phyloP scores from a whole-genome alignment of 1,140 invertebrate species.

The Vanessa atalanta region DNA sequence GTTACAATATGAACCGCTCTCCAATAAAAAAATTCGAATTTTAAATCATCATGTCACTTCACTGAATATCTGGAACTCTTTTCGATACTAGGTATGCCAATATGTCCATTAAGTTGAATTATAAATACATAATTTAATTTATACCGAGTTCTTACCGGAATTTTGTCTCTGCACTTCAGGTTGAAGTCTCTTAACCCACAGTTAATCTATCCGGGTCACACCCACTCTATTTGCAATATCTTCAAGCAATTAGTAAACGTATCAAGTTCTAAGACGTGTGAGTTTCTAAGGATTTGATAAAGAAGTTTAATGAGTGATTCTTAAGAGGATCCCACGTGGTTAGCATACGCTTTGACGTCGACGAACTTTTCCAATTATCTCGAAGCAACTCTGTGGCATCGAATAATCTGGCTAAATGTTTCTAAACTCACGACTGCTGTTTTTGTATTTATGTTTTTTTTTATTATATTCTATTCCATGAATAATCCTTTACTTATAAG shows the following conservation, averaged over 20 bases:
- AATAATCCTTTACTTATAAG: too few species aligned
- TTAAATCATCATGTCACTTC: too few species aligned
- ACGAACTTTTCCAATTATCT: slow-evolving; percentile 5
- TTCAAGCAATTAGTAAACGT: background rate
- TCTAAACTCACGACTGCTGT: background rate
- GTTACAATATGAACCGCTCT: too few species aligned
- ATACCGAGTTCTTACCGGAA: too few species aligned
- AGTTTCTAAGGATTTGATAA: slow-evolving; percentile 1
- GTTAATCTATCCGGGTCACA: background rate
- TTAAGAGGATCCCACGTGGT: background rate
- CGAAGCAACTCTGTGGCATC: background rate
- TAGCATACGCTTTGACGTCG: background rate
- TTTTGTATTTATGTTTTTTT: background rate
- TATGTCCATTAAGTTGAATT: background rate
- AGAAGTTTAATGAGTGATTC: background rate
- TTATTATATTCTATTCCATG: too few species aligned
- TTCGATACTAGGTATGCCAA: too few species aligned
- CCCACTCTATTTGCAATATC: background rate
- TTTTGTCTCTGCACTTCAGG: too few species aligned
- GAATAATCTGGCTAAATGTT: background rate
- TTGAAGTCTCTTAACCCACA: background rate
- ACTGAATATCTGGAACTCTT: too few species aligned
- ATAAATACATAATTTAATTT: too few species aligned
- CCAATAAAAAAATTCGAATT: too few species aligned
- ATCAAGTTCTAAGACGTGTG: background rate